Evolutionary conservation across 1,140 invertebrate species (phyloP), one percentile per base, ranked within the genome.

Genomic region (Rhynchophorus ferrugineus): DNA sequence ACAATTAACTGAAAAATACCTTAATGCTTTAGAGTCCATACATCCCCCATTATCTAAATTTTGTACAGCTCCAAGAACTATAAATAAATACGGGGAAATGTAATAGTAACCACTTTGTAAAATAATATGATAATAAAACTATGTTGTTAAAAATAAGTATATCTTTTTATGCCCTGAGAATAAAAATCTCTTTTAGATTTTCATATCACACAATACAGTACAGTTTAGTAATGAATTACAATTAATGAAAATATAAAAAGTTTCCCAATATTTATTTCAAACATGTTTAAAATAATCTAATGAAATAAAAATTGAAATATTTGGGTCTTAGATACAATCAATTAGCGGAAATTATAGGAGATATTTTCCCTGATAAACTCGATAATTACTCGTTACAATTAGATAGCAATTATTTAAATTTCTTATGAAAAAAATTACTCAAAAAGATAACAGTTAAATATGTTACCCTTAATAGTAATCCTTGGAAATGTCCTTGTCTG

Each of bases 401-500:
- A n/a, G n/a, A n/a, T n/a, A n/a, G n/a, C n/a, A n/a, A n/a, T n/a
- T n/a, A n/a, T n/a, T n/a, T n/a, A n/a, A n/a, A n/a, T 38, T 60
- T 53, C 39, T 16, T 60, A 16, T 20, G 55, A 6, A 55, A 57
- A 8, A 21, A 60, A 24, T 7, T 57, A n/a, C 35, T 60, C 16
- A 44, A 48, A 11, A 58, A 58, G 33, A n/a, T 60, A 9, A 21
- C 51, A 1, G 55, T 55, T 3, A 54, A 54, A 29, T 39, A 55
- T 35, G 20, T 60, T 20, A 48, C 37, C 1, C 2, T 58, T 6
- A 38, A 58, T 44, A 42, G 29, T 13, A 58, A 58, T 50, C 58
- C 56, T 21, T 60, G 58, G 58, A 55, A 50, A 18, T 60, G 58
- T 42, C 52, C 55, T 0, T 60, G 56, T 42, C 34, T 60, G 13